Base-by-base conservation (phyloP, 2,797 vertebrate genomes). In the Etheostoma nigrum region DNA sequence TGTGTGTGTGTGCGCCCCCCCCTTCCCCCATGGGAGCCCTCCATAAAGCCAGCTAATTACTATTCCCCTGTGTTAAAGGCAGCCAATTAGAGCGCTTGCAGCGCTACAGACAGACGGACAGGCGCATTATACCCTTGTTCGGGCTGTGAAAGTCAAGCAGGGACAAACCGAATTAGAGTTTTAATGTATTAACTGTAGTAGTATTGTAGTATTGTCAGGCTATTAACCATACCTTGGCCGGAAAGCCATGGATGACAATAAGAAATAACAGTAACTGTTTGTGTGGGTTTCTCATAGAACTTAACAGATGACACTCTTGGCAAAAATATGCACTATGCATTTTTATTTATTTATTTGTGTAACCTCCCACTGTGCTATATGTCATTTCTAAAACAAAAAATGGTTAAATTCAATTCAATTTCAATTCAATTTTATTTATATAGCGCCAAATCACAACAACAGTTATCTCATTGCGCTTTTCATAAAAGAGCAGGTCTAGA, bases 11-110 rank as follows among this genome's bases (percentile, higher is more conserved):
- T 44, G 74, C 21, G 27, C 13, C 19, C 36, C 3, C 40, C 10
- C n/a, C n/a, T n/a, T 1, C 11, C 40, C 16, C 69, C 78, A 42
- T 59, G 69, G 52, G 73, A 78, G 60, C 49, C 52, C 57, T 30
- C n/a, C 47, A 54, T 74, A 81, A 87, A 88, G 74, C 83, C 72
- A 66, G 59, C 69, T 85, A 84, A 86, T 91, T 72, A 88, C 70
- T 83, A 72, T 87, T 76, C 82, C 80, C 63, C 72, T 79, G 82
- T 79, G 80, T 83, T 76, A 62, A 59, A 74, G 69, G 27, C 73
- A 64, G 64, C 69, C 55, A 72, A 89, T 88, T 83, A 88, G 7
- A 64, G 69, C 66, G 33, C 53, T 61, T 79, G 36, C 36, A 40
- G 3, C 10, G 3, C 36, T 10, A 3, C 65, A 42, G 33, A 40